These are phyloP conservation scores for Cheilosia impressa DNA, from an alignment of 2,888 invertebrate genomes.

Conservation along the genomic window DNA sequence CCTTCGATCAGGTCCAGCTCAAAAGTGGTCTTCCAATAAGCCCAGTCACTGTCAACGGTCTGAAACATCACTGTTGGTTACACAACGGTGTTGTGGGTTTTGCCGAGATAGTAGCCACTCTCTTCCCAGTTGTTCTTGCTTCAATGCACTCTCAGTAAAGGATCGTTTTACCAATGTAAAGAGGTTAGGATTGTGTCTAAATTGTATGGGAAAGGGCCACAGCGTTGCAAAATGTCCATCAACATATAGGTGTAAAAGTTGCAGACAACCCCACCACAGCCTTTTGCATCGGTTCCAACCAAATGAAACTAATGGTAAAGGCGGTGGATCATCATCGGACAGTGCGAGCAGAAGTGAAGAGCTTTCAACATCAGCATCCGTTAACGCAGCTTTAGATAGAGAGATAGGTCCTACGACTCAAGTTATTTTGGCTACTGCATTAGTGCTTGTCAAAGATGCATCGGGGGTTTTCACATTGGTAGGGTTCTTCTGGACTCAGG, in stretches of 20 bases:
- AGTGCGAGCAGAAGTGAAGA: not conserved
- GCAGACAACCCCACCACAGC: constrained; percentile 17
- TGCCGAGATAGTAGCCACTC: not conserved
- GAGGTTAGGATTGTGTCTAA: too few species aligned
- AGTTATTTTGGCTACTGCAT: constrained; percentile 68
- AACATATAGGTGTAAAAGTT: too few species aligned
- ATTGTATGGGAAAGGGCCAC: too few species aligned
- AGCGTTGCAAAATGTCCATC: too few species aligned
- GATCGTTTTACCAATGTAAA: too few species aligned
- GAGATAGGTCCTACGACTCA: not conserved
- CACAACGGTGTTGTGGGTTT: not conserved
- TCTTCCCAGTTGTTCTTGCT: not conserved
- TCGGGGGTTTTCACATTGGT: too few species aligned
- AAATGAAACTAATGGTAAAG: not conserved
- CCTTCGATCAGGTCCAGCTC: not conserved
- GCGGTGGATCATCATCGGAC: not conserved
- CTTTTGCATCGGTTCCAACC: constrained; percentile 18
- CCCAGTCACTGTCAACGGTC: constrained; percentile 2
- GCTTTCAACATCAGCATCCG: not conserved
- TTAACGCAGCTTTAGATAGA: not conserved
- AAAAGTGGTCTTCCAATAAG: too few species aligned
- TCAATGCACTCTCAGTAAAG: not conserved
- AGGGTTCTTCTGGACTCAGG: constrained; percentile 63
- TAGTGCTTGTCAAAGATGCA: constrained; percentile 51
- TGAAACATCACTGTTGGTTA: constrained; percentile 2